These are phyloP conservation scores for Brachionus koreanus DNA, from an alignment of 1,140 invertebrate species.

Conservation along the genomic window DNA sequence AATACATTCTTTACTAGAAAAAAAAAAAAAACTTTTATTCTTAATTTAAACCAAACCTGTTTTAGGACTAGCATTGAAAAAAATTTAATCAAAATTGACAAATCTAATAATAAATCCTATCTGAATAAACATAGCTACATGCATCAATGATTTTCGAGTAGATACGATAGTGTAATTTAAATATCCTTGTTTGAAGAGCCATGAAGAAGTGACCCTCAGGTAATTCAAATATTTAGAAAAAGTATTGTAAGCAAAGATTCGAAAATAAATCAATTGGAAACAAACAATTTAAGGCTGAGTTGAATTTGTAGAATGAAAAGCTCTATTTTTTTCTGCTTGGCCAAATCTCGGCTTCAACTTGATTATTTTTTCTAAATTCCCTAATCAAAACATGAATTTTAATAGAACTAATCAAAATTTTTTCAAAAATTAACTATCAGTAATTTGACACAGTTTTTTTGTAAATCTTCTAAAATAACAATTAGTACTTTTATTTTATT, in stretches of 20 bases:
- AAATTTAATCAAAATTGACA: neutral
- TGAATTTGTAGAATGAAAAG: neutral
- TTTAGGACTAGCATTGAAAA: neutral
- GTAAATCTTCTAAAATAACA: neutral
- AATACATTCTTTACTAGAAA: neutral
- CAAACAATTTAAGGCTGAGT: neutral
- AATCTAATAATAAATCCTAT: neutral
- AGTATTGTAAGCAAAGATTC: neutral
- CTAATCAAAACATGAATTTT: conserved; percentile 4
- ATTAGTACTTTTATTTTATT: neutral
- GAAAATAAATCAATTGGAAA: neutral
- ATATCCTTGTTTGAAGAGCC: neutral
- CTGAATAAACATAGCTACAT: neutral
- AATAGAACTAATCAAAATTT: conserved; percentile 5
- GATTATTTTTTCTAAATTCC: neutral
- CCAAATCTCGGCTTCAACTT: neutral
- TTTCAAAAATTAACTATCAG: neutral
- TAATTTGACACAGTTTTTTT: neutral
- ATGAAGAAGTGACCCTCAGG: neutral
- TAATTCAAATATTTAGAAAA: neutral
- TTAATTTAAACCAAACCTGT: neutral
- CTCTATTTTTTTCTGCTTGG: neutral
- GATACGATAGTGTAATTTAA: neutral
- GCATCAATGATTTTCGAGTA: neutral
- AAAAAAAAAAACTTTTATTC: neutral